These are phyloP conservation scores for Trematocara nigrifrons DNA, from an alignment of 2,113 vertebrate species.

Conservation along the genomic window DNA sequence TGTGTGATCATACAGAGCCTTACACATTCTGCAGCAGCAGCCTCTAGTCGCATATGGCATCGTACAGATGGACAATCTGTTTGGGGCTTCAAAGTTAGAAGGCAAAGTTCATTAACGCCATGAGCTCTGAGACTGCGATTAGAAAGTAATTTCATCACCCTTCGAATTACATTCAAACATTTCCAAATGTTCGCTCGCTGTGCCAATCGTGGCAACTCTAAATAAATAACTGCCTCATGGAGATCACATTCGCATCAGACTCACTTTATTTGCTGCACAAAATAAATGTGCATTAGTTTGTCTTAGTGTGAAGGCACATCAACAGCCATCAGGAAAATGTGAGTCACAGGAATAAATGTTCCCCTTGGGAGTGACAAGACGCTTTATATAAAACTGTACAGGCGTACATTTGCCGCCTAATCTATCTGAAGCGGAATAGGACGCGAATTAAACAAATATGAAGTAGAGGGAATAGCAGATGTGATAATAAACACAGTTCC, in stretches of 20 bases:
- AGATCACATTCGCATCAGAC: not conserved
- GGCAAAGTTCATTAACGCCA: constrained; percentile 56
- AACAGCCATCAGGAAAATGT: not conserved
- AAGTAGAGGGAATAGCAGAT: not conserved
- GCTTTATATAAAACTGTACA: not conserved
- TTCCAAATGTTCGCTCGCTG: constrained; percentile 18
- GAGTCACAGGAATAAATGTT: not conserved
- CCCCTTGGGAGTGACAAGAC: not conserved
- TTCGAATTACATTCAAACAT: constrained; percentile 36
- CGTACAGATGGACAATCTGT: constrained; percentile 59
- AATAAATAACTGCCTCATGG: not conserved
- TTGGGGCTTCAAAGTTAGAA: constrained; percentile 54
- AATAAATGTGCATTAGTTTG: not conserved
- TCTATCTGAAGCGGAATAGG: not conserved
- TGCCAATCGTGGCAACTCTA: constrained; percentile 3
- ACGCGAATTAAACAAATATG: not conserved
- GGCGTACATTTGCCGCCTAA: not conserved
- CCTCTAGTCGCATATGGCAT: constrained; percentile 47
- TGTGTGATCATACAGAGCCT: constrained; percentile 1
- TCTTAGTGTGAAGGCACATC: not conserved
- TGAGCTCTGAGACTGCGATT: constrained; percentile 35
- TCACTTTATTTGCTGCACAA: not conserved
- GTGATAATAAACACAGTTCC: not conserved
- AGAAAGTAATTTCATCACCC: constrained; percentile 55
- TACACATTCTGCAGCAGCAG: constrained; percentile 19